These are phyloP conservation scores for Emydocephalus ijimae DNA, from an alignment of 2,113 vertebrate genomes.

Conservation along the genomic window DNA sequence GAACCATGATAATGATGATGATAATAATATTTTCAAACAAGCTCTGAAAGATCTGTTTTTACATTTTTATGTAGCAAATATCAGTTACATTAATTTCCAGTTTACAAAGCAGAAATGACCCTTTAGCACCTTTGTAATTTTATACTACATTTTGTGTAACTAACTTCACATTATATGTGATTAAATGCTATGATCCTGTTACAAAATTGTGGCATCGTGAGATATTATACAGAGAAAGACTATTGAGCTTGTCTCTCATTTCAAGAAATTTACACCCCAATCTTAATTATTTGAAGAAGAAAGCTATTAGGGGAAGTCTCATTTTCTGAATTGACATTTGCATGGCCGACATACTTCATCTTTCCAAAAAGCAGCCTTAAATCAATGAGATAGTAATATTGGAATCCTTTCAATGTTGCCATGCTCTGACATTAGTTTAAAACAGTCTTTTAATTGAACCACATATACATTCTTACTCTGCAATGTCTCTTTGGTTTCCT, in stretches of 20 bases:
- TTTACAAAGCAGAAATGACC: constrained; percentile 16
- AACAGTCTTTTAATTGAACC: neutral
- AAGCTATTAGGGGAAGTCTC: neutral
- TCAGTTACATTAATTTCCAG: neutral
- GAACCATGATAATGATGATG: neutral
- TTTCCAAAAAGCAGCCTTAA: neutral
- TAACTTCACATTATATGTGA: constrained; percentile 16
- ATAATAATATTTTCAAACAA: neutral
- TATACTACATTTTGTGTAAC: constrained; percentile 13
- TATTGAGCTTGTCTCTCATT: neutral
- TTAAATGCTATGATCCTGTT: constrained; percentile 12
- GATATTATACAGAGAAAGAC: neutral
- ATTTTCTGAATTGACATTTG: neutral
- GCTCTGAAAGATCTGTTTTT: neutral
- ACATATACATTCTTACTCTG: neutral
- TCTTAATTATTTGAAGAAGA: constrained; percentile 7
- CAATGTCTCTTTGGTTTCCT: neutral
- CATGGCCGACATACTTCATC: neutral
- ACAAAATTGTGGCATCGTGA: neutral
- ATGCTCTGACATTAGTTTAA: neutral
- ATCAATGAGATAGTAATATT: neutral
- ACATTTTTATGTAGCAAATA: neutral
- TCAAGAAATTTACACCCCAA: neutral
- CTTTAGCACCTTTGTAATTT: constrained; percentile 18
- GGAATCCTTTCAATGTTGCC: neutral